Evolutionary conservation across 2,888 invertebrate genomes (phyloP), one percentile per base, ranked within the genome.

Genomic region (Bellardia bayeri): DNA sequence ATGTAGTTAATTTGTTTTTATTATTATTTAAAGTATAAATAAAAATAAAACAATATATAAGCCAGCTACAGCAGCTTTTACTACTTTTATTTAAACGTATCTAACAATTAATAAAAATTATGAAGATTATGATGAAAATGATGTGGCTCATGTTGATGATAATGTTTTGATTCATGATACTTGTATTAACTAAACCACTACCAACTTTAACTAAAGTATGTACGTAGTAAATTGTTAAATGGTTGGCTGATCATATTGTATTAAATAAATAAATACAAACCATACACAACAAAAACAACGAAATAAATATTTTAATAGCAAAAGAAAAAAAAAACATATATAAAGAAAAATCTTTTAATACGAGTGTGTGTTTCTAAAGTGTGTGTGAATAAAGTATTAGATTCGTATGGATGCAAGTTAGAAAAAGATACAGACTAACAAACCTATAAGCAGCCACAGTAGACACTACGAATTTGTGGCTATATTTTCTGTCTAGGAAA

Each of bases 161-260:
- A 61, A 68, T 76, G 69, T 76, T 69, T 83, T 71, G 76, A 76
- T 76, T 76, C 63, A 78, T 76, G 54, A 58, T 68, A 72, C 64
- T 68, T 68, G 23, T 45, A 40, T 66, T 69, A 54, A 42, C 23
- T 45, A 23, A 66, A 33, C 14, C 11, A 63, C 16, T 49, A 37
- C 49, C 68, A 61, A 49, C 78, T 49, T 58, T 58, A 81, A 51
- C 66, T 9, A 58, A 66, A 61, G 37, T 71, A 85, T 30, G 30
- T 75, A 64, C 71, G 45, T 56, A 66, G 61, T 80, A 80, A 80
- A 85, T 81, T 85, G 63, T 81, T 85, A 85, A 85, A 85, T 82
- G 87, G 33, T 87, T 82, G 74, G 82, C 37, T 85, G 87, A 85
- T 85, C 75, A 75, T 85, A 85, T 83, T 76, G 76, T 83, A 37